phyloP scores from a whole-genome alignment of 1,140 invertebrate species.

The Aleiodes sp. region DNA sequence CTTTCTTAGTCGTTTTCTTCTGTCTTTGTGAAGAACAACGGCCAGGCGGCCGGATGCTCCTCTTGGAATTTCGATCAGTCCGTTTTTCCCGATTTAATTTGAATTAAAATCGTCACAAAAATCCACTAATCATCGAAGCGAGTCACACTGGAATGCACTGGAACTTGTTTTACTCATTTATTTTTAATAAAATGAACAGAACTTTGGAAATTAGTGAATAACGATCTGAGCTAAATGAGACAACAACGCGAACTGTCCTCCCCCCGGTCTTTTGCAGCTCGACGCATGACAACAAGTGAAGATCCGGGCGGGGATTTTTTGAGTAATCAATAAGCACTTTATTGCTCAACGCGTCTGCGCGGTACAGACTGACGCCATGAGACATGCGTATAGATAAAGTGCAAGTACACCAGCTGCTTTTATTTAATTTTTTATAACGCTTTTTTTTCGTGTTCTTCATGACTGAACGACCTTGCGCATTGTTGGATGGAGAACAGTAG shows the following conservation, averaged over 20 bases:
- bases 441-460: conserved; percentile 2
- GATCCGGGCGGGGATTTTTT: background rate
- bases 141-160: background rate
- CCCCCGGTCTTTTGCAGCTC: background rate
- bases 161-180: too few species aligned
- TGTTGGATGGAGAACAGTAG: conserved; percentile 11
- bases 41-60: conserved; percentile 16
- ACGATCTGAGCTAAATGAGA: background rate
- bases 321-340: conserved; percentile 6
- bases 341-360: background rate
- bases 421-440: background rate
- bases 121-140: background rate
- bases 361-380: background rate
- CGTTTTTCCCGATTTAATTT: background rate
- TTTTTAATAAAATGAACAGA: background rate
- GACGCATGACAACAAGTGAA: conserved; percentile 1
- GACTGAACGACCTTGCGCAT: conserved; percentile 25
- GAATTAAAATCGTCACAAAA: background rate
- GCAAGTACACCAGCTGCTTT: background rate
- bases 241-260: background rate
- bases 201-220: background rate
- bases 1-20: background rate
- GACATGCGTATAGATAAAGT: background rate
- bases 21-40: background rate
- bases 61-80: background rate